A percentile compares a stretch with the other conserved stretches of the same genome.
Conservation (phyloP, 2,797 vertebrate species). For the Oreonectes daqikongensis region DNA sequence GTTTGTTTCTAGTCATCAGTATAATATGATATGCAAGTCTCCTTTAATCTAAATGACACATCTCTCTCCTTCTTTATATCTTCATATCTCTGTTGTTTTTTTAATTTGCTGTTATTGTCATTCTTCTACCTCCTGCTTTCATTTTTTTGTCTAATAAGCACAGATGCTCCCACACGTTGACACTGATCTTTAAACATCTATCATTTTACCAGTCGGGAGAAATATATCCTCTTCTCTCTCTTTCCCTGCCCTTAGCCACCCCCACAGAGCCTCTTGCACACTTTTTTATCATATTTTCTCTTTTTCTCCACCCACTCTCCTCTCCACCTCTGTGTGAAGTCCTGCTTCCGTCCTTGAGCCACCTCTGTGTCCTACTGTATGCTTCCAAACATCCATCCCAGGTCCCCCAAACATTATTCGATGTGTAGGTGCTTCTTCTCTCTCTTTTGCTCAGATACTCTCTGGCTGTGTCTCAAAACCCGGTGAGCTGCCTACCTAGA, state of each 20-base stretch:
- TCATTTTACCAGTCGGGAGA: conserved; percentile 42
- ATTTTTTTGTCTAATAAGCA: conserved; percentile 33
- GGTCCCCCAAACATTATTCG: conserved; percentile 24
- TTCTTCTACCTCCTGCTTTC: conserved; percentile 22
- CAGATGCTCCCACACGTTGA: conserved; percentile 48
- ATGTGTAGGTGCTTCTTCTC: conserved; percentile 50
- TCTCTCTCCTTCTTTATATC: background rate
- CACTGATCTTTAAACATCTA: conserved; percentile 48
- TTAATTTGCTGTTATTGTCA: conserved; percentile 19
- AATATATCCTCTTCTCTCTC: conserved; percentile 35
- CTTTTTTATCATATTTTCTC: conserved; percentile 42
- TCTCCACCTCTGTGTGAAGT: conserved; percentile 41
- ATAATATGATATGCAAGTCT: conserved; percentile 14
- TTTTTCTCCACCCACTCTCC: conserved; percentile 43
- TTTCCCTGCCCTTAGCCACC: conserved; percentile 36
- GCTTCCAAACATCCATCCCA: conserved; percentile 46
- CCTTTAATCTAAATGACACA: conserved; percentile 24
- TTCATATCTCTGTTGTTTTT: conserved; percentile 26
- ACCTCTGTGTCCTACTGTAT: conserved; percentile 49
- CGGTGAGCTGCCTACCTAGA: conserved; percentile 10
- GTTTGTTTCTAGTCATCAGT: background rate
- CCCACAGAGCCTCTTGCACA: conserved; percentile 23
- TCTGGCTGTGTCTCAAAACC: conserved; percentile 19
- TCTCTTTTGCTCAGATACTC: background rate
- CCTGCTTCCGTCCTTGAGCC: conserved; percentile 40